phyloP scores from a whole-genome alignment of 2,797 vertebrate genomes.

The Caiman crocodilus region DNA sequence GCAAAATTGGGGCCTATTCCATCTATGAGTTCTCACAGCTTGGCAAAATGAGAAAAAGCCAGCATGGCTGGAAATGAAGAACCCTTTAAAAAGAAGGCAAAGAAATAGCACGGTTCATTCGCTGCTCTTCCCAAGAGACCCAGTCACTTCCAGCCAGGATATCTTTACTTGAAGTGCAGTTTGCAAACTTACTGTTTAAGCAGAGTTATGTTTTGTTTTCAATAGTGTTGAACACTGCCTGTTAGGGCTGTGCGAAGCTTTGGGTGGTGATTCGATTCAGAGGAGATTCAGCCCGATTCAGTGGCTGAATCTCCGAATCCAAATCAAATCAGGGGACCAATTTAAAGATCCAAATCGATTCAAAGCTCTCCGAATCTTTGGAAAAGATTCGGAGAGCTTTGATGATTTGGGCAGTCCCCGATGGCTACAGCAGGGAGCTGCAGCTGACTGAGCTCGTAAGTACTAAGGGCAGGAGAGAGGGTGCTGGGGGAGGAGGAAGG shows the following conservation, averaged over 20 bases:
- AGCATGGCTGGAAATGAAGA: neutral
- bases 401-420: too few species aligned
- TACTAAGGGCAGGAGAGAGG: too few species aligned
- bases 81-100: neutral
- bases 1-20: neutral
- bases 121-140: neutral
- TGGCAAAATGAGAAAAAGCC: neutral
- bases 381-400: too few species aligned
- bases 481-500: too few species aligned
- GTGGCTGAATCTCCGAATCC: too few species aligned
- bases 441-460: too few species aligned
- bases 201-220: neutral
- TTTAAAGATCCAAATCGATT: too few species aligned
- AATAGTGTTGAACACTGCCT: neutral
- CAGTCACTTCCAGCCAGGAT: neutral
- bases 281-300: too few species aligned
- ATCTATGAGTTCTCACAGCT: neutral
- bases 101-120: neutral
- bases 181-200: neutral
- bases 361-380: too few species aligned
- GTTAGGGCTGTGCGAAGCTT: neutral
- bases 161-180: neutral
- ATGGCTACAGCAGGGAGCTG: too few species aligned
- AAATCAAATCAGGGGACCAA: too few species aligned
- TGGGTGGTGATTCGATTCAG: too few species aligned